Evolutionary conservation across 1,140 invertebrate species (phyloP).

Genomic region (Acromyrmex heyeri): DNA sequence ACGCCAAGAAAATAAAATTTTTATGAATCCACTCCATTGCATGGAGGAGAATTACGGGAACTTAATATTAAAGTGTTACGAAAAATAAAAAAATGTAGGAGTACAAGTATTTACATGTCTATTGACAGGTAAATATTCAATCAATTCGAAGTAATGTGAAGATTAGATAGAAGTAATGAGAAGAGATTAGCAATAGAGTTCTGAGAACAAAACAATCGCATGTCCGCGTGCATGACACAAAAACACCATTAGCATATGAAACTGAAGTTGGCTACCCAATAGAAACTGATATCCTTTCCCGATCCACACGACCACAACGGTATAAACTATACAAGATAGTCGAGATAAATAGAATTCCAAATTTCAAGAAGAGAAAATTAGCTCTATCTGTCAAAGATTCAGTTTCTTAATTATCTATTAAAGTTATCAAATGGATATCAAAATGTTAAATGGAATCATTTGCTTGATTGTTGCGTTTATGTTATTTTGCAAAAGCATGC

Average conservation of each 20-base stretch:
- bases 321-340: constrained; percentile 5
- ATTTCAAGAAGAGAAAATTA: constrained; percentile 9
- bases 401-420: constrained; percentile 23
- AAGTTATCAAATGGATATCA: constrained; percentile 48
- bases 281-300: constrained; percentile 30
- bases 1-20: constrained; percentile 1
- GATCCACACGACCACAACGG: constrained; percentile 4
- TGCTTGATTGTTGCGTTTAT: constrained; percentile 79
- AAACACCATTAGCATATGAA: constrained; percentile 23
- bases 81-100: not conserved
- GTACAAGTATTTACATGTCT: not conserved
- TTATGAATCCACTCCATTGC: constrained; percentile 6
- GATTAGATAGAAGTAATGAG: constrained; percentile 16
- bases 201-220: constrained; percentile 25
- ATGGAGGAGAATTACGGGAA: constrained; percentile 13
- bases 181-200: constrained; percentile 6
- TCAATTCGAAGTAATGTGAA: not conserved
- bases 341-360: constrained; percentile 11
- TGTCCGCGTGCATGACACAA: constrained; percentile 45
- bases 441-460: constrained; percentile 72
- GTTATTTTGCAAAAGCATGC: constrained; percentile 81
- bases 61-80: not conserved
- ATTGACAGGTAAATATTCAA: not conserved
- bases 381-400: not conserved
- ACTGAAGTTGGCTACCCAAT: constrained; percentile 1